Base-by-base conservation (phyloP, 2,888 invertebrate genomes). In the Adela reaumurella region DNA sequence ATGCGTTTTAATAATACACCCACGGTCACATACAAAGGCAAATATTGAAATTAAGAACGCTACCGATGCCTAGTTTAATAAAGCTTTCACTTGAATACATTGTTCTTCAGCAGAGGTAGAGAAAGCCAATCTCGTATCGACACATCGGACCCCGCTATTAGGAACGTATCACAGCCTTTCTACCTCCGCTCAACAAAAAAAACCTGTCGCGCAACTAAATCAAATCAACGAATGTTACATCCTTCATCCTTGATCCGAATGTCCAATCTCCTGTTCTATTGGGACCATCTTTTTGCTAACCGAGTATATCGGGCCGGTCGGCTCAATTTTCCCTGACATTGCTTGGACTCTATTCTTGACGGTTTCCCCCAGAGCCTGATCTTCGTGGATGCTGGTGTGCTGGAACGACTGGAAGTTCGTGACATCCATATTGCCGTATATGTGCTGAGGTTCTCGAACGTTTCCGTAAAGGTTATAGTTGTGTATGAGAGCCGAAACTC, bases 381-480 rank as follows among this genome's bases (percentile, higher is more conserved):
- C 76, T 17, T 59, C 56, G 16, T 18, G 46, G 10, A 62, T 59
- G 43, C 62, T 61, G 1, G 62, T 62, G 42, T 64, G 64, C 52
- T 66, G 64, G 50, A 68, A 63, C 19, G 67, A 57, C 2, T 43
- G 18, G 28, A 42, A 35, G 14, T 35, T 35, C 10, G 60, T 55
- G 47, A 61, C 61, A 2, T 78, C 74, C 0, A 71, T 64, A 60
- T 79, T 78, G 35, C 78, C 77, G 54, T 80, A 80, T 17, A 78
- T 69, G 49, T 74, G 78, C 50, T 74, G 70, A 0, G 74, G 70
- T 50, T 74, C 74, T 16, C 66, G 62, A 0, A 76, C 70, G 54
- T 79, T 79, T 0, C 78, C 73, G 48, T 78, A 78, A 1, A 77
- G 55, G 52, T 79, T 80, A 54, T 78, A 80, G 47, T 74, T 80